Evolutionary conservation across 2,888 invertebrate genomes (phyloP), one percentile per base, ranked within the genome.

Genomic region (Chymomyza fuscimana): DNA sequence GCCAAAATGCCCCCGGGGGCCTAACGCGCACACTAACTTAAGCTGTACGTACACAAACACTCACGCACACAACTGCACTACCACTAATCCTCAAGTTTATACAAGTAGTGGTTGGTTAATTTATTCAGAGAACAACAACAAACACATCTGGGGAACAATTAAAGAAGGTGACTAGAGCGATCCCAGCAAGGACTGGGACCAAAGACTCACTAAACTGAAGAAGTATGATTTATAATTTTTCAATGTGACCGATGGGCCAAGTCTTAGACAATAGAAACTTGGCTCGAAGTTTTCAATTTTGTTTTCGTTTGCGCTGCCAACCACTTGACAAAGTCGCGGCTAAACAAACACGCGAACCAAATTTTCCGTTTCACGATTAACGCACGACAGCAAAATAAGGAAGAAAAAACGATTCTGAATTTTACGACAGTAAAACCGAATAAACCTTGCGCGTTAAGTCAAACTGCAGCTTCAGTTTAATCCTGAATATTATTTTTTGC

Each of bases 71-170:
- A 66, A 51, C 63, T 29, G 67, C 64, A 66, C 66, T 82, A 58
- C 15, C 64, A 63, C 63, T 74, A 29, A 29, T 22, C 58, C 22
- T 58, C 10, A n/a, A 19, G 54, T 15, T 22, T 58, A 46, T 46
- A 46, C 40, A 69, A 67, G 70, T 66, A 65, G 75, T 67, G 64
- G 74, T 19, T 70, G 67, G 71, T 76, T 77, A 86, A 77, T 83
- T 73, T 78, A 77, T 78, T 77, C 82, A 16, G 74, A 69, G 77
- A 71, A 63, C 84, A 56, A 64, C 84, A 59, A 60, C 60, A 32
- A 32, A 10, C 60, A n/a, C 60, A 60, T 4, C 60, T 60, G 60
- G 60, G 60, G 72, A 81, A 74, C 81, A 80, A 83, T 83, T 85
- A 85, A 79, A 69, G 59, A 76, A 66, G 64, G 65, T 36, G 51